Base-by-base conservation (phyloP, 2,797 vertebrate genomes). In the Enteromius treurensis region DNA sequence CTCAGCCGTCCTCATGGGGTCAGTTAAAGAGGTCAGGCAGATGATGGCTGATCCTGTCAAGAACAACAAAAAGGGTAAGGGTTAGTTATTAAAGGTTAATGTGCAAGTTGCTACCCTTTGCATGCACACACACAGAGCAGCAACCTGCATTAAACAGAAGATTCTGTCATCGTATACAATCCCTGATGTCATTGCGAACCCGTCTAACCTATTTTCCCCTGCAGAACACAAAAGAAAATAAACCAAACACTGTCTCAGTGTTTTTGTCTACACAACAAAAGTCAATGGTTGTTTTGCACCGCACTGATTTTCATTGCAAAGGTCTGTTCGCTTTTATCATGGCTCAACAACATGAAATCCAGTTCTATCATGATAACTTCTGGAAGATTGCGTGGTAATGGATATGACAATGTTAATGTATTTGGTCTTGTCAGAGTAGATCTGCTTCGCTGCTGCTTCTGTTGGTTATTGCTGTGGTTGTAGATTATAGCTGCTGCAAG, bases 1-100 rank as follows among this genome's bases (percentile, higher is more conserved):
- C 79, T 77, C 74, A 74, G 88, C 85, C 77, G 81, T 88, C 73
- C 67, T 85, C 71, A 91, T 90, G 82, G 84, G 81, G 87, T 89
- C 86, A 71, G 79, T 45, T 40, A 34, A 34, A 53, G 19, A 32
- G 51, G 79, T 79, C 83, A 83, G 65, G 15, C 55, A 60, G 80
- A 77, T 47, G 4, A 74, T 29, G 69, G 81, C 75, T 62, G 82
- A 90, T 92, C 91, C 88, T 92, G 89, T 81, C 26, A 19, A 65
- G 42, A 67, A 81, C 87, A 68, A 90, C 64, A 90, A 76, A 53
- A 70, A 74, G 49, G 55, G 77, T 68, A 80, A 76, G 53, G 17
- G 79, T 86, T 37, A 88, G 47, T 70, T 55, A 62, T 67, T 40
- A 79, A 13, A 68, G 58, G 2, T 29, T 40, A 4, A 65, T 65